Percentiles rank a stretch among this genome's conserved stretches.
Evolutionary conservation across 1,140 invertebrate species (phyloP).

Genomic region (Triops longicaudatus): DNA sequence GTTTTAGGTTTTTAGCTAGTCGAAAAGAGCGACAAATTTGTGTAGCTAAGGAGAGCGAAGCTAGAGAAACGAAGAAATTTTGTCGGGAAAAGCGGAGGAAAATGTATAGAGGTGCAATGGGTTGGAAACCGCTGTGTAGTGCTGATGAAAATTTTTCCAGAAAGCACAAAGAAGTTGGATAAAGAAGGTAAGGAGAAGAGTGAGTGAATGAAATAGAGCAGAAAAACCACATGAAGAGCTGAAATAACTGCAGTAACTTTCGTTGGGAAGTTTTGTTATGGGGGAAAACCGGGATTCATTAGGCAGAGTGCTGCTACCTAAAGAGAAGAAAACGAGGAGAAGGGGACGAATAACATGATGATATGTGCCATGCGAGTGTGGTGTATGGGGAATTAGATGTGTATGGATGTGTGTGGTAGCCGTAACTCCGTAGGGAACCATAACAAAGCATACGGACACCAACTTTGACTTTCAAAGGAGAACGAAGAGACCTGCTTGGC

Average conservation of each 20-base stretch:
- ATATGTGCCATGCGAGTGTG: conserved; percentile 7
- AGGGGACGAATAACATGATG: neutral
- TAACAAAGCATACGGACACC: no score
- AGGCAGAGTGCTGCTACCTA: conserved; percentile 8
- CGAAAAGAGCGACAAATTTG: no score
- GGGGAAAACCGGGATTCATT: neutral
- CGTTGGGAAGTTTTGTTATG: neutral
- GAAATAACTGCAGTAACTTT: no score
- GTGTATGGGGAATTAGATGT: neutral
- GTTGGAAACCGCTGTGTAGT: neutral
- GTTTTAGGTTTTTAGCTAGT: no score
- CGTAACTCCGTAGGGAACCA: no score
- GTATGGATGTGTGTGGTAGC: no score
- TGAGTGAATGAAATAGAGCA: neutral
- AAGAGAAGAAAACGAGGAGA: neutral
- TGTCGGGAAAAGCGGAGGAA: neutral
- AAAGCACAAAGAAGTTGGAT: neutral
- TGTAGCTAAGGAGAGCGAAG: no score
- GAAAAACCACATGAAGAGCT: no score
- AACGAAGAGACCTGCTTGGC: no score
- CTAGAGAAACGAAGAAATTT: neutral
- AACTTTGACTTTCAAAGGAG: no score
- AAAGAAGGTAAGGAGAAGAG: neutral
- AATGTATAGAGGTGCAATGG: neutral
- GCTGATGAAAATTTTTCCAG: neutral